Percentiles rank a stretch among this genome's conserved stretches.
These are phyloP conservation scores for Chloroceryle amazona DNA, from an alignment of 2,797 vertebrate species.

Conservation along the genomic window DNA sequence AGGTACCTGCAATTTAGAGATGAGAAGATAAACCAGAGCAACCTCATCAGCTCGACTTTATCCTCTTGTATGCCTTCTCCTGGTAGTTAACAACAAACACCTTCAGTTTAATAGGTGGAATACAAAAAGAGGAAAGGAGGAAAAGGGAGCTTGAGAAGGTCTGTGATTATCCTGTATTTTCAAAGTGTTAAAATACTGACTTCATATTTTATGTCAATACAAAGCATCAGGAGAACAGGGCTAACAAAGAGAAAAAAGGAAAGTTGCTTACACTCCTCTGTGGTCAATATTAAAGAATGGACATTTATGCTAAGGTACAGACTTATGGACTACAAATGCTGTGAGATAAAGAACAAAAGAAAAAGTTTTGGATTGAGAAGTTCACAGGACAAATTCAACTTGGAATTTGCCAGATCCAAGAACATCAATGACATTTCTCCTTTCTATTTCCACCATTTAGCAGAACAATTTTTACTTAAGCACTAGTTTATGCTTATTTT, in stretches of 20 bases:
- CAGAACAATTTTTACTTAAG: not conserved
- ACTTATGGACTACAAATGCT: not conserved
- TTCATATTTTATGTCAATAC: not conserved
- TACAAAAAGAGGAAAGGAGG: not conserved
- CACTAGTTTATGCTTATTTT: not conserved
- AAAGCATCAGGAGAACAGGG: not conserved
- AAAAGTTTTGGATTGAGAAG: not conserved
- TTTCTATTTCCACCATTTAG: not conserved
- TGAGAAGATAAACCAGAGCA: not conserved
- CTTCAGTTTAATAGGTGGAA: not conserved
- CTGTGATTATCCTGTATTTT: not conserved
- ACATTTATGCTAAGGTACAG: not conserved
- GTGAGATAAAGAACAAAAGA: not conserved
- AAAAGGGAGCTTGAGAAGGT: not conserved
- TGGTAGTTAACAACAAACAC: not conserved
- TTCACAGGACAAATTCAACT: not conserved
- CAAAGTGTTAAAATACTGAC: not conserved
- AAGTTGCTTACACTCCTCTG: not conserved
- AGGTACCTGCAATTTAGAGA: not conserved
- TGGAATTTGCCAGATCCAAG: not conserved
- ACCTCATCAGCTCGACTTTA: not conserved
- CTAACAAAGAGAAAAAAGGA: not conserved
- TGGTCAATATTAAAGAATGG: not conserved
- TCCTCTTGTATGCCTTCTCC: not conserved
- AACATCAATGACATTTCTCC: not conserved